Evolutionary conservation across 1,140 invertebrate species (phyloP), one percentile per base, ranked within the genome.

Genomic region (Heliothis virescens): DNA sequence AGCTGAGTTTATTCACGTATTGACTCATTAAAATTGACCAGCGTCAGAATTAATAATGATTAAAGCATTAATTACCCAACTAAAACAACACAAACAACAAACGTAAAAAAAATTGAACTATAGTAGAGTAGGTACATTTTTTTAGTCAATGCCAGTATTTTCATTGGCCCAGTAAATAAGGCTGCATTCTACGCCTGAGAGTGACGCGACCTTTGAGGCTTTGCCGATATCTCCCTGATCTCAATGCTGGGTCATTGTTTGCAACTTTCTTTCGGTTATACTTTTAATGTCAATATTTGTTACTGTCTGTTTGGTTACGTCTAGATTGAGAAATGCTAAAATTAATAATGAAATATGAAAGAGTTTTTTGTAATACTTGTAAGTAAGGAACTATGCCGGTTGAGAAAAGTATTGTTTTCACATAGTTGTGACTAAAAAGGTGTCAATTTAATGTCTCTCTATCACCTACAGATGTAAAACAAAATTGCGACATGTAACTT

Each of bases 191-290:
- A 63, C 16, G 63, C 79, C 78, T 82, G 83, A 62, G 81, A 85
- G 50, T 73, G 55, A 11, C 71, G 63, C 79, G 83, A 84, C 83
- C 79, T 84, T 84, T 84, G n/a, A 16, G 57, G 21, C 48, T 57
- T 55, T 69, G 12, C 13, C 34, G n/a, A 29, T 67, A 78, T 78
- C 62, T 26, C 65, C 50, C 29, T 71, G 65, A 79, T 79, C 76
- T 71, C 21, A 52, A 78, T 78, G 52, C 53, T 26, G 62, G 50
- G 63, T 76, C 73, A 76, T 67, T 67, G 62, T 78, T 59, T 34
- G 65, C 53, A 16, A 79, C 76, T 79, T 79, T 79, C 76, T 79
- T 69, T 29, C 15, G 34, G 26, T 71, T 79, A 57, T 59, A 11
- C 3, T 21, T 50, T 62, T 21, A 65, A 53, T 65, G 60, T 60